Base-by-base conservation (phyloP, 2,888 invertebrate species). In the Imbricaverruca yamaguchii region DNA sequence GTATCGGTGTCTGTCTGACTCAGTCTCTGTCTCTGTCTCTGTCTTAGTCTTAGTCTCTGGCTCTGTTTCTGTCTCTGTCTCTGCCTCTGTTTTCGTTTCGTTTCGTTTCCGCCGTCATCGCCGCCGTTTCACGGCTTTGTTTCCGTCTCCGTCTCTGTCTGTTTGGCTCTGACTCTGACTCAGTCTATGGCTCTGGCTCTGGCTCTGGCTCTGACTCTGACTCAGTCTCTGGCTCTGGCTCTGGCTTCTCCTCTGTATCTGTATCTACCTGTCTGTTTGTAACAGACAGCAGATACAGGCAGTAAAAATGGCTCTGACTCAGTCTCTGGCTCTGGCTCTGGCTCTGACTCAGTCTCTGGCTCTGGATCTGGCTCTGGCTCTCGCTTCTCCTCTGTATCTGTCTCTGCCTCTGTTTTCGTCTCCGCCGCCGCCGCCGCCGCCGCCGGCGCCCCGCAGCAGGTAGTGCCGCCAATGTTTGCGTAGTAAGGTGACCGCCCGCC, bases 41-140 rank as follows among this genome's bases (percentile, higher is more conserved):
- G 13, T n/a, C 6, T 63, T n/a, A n/a, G n/a, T 77, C 77, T 23
- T n/a, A n/a, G n/a, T 25, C 77, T 77, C 23, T 23, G n/a, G 9
- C 77, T 77, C 23, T 23, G 77, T 77, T n/a, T 77, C 80, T 55
- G 53, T 57, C 79, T 80, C 21, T 25, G 63, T 59, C n/a, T 80
- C 57, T 65, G 63, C n/a, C n/a, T 25, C 80, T 80, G 13, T n/a
- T 77, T 63, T n/a, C n/a, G n/a, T n/a, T n/a, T n/a, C 80, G 69
- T 23, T 21, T 74, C 57, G 9, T 80, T 56, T 56, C n/a, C 57
- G 18, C 23, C 59, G 8, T 56, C 56, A 4, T 23, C 1, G 15
- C 39, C 61, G 23, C 63, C 21, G 25, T 80, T 61, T 80, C 80
- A n/a, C n/a, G n/a, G 15, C 80, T 61, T 21, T 61, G 23, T 69